Evolutionary conservation across 2,797 vertebrate genomes (phyloP).

Genomic region (Chanos chanos): DNA sequence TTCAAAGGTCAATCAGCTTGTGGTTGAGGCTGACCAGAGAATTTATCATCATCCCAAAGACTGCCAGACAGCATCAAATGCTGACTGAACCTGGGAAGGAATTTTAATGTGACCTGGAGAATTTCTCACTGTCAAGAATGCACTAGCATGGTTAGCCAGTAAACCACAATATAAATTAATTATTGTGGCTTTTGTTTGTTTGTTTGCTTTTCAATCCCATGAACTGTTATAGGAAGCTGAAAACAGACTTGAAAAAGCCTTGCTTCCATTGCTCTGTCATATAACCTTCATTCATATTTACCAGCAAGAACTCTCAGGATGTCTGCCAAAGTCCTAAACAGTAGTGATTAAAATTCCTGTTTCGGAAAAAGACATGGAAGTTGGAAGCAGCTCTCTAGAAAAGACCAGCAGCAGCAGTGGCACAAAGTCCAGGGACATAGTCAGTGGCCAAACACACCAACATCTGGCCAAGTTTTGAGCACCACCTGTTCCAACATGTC

Average conservation of each 20-base stretch:
- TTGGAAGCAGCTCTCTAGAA: conserved; percentile 42
- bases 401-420: conserved; percentile 12
- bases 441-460: conserved; percentile 60
- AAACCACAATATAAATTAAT: no score
- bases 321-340: conserved; percentile 47
- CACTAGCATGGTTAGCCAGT: no score
- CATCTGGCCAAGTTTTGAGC: conserved; percentile 47
- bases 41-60: conserved; percentile 6
- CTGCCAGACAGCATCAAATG: background rate
- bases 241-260: conserved; percentile 6
- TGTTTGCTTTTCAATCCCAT: no score
- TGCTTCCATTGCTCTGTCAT: conserved; percentile 23
- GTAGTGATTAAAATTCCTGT: conserved; percentile 49
- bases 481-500: conserved; percentile 67
- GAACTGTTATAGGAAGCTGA: conserved; percentile 23
- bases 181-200: no score
- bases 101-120: background rate
- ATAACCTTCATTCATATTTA: conserved; percentile 39
- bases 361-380: conserved; percentile 45
- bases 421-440: conserved; percentile 21
- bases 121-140: conserved; percentile 9
- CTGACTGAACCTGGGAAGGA: no score
- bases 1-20: conserved; percentile 33
- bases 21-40: conserved; percentile 4
- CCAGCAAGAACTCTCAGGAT: conserved; percentile 22